phyloP scores from a whole-genome alignment of 2,113 vertebrate genomes.

The Carollia perspicillata region DNA sequence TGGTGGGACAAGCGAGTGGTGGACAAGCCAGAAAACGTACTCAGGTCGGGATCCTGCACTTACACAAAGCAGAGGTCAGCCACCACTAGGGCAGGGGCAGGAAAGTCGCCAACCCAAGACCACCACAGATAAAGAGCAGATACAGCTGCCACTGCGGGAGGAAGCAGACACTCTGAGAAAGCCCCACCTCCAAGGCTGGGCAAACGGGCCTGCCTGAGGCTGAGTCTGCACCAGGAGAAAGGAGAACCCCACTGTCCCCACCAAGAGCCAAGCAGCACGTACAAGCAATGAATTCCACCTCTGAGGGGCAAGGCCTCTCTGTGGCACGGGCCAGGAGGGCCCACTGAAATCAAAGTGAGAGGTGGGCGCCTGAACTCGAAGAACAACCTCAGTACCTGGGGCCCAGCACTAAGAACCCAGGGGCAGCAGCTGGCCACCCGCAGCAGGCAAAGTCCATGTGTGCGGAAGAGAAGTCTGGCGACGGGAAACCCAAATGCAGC shows the following conservation, averaged over 20 bases:
- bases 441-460: not conserved
- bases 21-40: not conserved
- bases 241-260: not conserved
- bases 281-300: not conserved
- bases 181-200: not conserved
- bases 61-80: not conserved
- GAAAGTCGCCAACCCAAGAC: not conserved
- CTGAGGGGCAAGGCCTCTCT: not conserved
- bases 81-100: not conserved
- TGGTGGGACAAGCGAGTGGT: no score
- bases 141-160: not conserved
- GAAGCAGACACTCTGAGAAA: not conserved
- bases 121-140: not conserved
- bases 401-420: not conserved
- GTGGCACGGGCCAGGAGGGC: not conserved
- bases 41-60: not conserved
- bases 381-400: not conserved
- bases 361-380: not conserved
- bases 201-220: not conserved
- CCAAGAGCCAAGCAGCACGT: not conserved
- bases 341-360: not conserved
- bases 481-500: not conserved
- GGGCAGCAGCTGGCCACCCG: not conserved
- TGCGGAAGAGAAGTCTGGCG: not conserved
- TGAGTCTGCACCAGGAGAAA: not conserved